Conservation (phyloP, 2,888 invertebrate genomes). For the Polydrusus tereticollis region DNA sequence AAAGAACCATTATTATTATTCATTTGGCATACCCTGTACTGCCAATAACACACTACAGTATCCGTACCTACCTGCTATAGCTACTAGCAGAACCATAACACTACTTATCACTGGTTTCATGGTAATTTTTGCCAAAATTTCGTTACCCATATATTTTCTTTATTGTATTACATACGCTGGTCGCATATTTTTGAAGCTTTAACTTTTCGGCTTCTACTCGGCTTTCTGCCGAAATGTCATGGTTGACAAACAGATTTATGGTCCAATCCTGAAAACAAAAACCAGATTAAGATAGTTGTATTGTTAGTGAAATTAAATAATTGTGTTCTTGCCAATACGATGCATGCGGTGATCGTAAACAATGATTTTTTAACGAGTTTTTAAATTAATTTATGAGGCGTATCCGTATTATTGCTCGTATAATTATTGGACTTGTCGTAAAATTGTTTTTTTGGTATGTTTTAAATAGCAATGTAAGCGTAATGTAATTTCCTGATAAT, state of each 20-base stretch:
- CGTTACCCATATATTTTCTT: background rate
- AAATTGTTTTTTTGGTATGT: background rate
- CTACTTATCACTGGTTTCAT: slow-evolving; percentile 1
- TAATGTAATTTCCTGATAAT: background rate
- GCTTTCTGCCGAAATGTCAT: background rate
- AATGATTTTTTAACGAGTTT: background rate
- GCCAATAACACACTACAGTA: too few relatives aligned
- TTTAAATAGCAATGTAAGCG: background rate
- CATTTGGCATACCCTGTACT: too few relatives aligned
- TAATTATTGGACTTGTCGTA: background rate
- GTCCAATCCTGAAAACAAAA: slow-evolving; percentile 1
- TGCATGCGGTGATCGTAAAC: background rate
- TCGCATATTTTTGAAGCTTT: slow-evolving; percentile 2
- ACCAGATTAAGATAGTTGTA: slow-evolving; percentile 1
- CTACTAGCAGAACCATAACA: background rate
- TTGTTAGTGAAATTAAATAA: slow-evolving; percentile 5
- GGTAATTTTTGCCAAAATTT: background rate
- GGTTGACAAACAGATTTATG: slow-evolving; percentile 9
- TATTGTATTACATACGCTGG: background rate
- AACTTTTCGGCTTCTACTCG: background rate
- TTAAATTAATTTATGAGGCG: slow-evolving; percentile 1
- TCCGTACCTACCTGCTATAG: slow-evolving; percentile 2
- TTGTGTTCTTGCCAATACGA: background rate
- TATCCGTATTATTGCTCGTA: background rate
- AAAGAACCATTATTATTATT: too few relatives aligned